Percentiles rank a stretch among this genome's conserved stretches.
phyloP scores from a whole-genome alignment of 2,888 invertebrate species.

The Terebella lapidaria region DNA sequence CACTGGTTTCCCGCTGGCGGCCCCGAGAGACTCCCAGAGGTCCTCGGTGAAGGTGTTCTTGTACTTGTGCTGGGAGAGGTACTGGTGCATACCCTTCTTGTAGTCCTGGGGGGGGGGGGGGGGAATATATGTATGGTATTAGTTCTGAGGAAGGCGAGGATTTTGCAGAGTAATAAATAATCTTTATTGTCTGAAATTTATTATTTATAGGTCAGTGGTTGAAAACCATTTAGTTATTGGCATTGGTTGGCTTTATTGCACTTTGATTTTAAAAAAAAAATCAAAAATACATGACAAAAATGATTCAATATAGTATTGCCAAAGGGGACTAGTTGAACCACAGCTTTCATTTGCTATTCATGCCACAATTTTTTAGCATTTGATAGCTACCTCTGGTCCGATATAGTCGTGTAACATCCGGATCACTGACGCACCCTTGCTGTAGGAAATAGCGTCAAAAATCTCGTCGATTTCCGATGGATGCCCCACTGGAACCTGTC shows the following conservation, averaged over 20 bases:
- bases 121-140: neutral
- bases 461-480: constrained; percentile 95
- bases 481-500: constrained; percentile 74
- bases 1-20: constrained; percentile 84
- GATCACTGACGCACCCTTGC: constrained; percentile 90
- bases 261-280: no score
- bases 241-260: no score
- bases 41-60: constrained; percentile 89
- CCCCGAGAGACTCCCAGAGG: constrained; percentile 83
- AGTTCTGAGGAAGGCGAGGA: no score
- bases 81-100: constrained; percentile 84
- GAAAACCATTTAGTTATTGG: no score
- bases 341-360: neutral
- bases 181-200: no score
- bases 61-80: constrained; percentile 80
- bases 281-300: no score
- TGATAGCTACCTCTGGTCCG: constrained; percentile 74
- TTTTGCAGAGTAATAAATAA: no score
- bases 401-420: constrained; percentile 91
- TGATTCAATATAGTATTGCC: neutral
- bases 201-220: no score
- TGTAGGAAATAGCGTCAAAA: constrained; percentile 95
- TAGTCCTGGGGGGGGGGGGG: constrained; percentile 66
- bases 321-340: neutral
- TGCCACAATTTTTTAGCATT: no score